Base-by-base conservation (phyloP, 2,797 vertebrate species). In the Mastacembelus armatus region DNA sequence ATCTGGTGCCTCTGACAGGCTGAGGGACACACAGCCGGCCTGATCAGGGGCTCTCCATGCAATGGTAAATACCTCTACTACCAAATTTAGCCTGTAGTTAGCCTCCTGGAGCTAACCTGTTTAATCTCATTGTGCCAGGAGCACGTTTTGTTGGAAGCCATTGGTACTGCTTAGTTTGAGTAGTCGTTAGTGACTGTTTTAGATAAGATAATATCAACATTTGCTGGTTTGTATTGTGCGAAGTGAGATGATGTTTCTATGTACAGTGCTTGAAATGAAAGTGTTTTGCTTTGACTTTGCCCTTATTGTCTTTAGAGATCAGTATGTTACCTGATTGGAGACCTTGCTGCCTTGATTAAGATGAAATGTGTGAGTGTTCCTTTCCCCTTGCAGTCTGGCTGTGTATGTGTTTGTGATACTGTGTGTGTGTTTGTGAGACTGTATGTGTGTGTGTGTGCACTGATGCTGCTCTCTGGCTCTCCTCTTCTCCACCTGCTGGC, bases 41-140 rank as follows among this genome's bases (percentile, higher is more conserved):
- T 81, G 81, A 69, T 85, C 79, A 65, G 71, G 64, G 83, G 77
- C 80, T 76, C 83, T 85, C 65, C 85, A 77, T 88, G 86, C 83
- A 71, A 92, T 91, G 92, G 92, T 93, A 92, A 92, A 88, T 86
- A 89, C 62, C 50, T 68, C 29, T 61, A 63, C 51, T 60, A 29
- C 55, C 43, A 58, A 66, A 63, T 54, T 3, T 44, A 60, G 12
- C 26, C 5, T 60, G 7, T 51, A 39, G 27, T 61, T 71, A 65
- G 51, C 55, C 55, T 52, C 22, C 35, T 57, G 43, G 12, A 67
- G 58, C 52, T 69, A 66, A 18, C 24, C 30, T 59, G 6, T 50
- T 4, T 58, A 26, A 21, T 57, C 18, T 66, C 24, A 24, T 32
- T 19, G 16, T 45, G 24, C 16, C 39, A 42, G 19, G 11, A 43